Conservation (phyloP, 2,888 invertebrate genomes). For the Pandemis heparana region DNA sequence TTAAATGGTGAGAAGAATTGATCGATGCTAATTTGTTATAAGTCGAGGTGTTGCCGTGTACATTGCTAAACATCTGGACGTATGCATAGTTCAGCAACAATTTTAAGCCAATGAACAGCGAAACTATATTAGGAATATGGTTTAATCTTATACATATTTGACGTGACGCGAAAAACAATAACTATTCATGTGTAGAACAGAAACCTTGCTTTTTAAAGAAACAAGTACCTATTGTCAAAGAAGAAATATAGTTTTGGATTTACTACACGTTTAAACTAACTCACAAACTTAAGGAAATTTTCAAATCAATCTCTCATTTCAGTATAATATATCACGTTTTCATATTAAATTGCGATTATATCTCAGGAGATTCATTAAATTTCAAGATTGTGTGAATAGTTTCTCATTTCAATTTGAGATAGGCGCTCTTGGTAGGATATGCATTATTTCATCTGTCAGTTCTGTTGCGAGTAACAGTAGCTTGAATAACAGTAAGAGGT, state of each 20-base stretch:
- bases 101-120: background rate
- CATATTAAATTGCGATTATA: conserved; percentile 35
- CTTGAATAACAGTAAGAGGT: background rate
- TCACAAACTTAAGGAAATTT: background rate
- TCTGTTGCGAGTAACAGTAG: background rate
- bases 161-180: background rate
- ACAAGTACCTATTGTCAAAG: background rate
- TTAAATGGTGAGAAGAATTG: conserved; percentile 3
- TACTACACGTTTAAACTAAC: conserved; percentile 3
- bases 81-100: background rate
- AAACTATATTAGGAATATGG: background rate
- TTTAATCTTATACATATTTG: background rate
- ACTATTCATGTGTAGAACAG: background rate
- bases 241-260: background rate
- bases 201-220: background rate
- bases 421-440: conserved; percentile 26
- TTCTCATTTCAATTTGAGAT: conserved; percentile 40
- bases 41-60: background rate
- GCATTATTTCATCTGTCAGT: conserved; percentile 28
- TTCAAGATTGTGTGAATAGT: conserved; percentile 31
- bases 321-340: conserved; percentile 17
- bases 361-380: conserved; percentile 24
- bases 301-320: conserved; percentile 30
- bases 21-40: conserved; percentile 6
- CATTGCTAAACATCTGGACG: background rate